Evolutionary conservation across 2,888 invertebrate genomes (phyloP), one percentile per base, ranked within the genome.

Genomic region (Ornithoptera alexandrae): DNA sequence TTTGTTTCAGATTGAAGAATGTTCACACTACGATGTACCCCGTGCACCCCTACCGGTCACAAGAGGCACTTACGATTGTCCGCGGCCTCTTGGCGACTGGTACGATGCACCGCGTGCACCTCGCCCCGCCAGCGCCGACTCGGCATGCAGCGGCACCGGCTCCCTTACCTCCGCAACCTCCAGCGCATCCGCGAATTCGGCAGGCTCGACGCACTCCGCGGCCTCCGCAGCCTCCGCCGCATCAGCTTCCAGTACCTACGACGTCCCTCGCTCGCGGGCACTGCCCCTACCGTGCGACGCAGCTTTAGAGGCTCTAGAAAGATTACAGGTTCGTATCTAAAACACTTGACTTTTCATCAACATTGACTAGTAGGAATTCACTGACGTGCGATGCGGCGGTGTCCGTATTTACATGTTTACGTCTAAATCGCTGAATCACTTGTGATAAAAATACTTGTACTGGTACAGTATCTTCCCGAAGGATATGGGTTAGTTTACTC

Each of bases 51-150:
- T 92, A 85, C 92, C 92, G 0, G 92, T 92, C 71, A 94, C 98
- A 77, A 94, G 79, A 17, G 96, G 96, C 79, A 95, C 95, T 56
- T 95, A 95, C 79, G 94, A 95, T 82, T 94, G 94, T 74, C 92
- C 92, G 0, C 81, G 90, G 30, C 88, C 91, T 0, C 72, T 84
- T 42, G 86, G 84, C 50, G 92, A 89, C 75, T 90, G 92, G 91
- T 92, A 92, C 78, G 92, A 92, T 74, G 90, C 92, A 0, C 92
- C 92, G 0, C 82, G 93, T 6, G 92, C 92, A 0, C 93, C 93
- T 0, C 83, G 92, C 3, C 93, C 93, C 0, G 93, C 93, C 61
- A 91, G 94, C 89, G 84, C 94, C 81, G 85, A 95, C 92, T 90
- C 94, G 76, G 86, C 93, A 72, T 88, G 94, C 90, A 85, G 94